A percentile compares a stretch with the other conserved stretches of the same genome.
Conservation (phyloP, 2,797 vertebrate species). For the Nasua narica region DNA sequence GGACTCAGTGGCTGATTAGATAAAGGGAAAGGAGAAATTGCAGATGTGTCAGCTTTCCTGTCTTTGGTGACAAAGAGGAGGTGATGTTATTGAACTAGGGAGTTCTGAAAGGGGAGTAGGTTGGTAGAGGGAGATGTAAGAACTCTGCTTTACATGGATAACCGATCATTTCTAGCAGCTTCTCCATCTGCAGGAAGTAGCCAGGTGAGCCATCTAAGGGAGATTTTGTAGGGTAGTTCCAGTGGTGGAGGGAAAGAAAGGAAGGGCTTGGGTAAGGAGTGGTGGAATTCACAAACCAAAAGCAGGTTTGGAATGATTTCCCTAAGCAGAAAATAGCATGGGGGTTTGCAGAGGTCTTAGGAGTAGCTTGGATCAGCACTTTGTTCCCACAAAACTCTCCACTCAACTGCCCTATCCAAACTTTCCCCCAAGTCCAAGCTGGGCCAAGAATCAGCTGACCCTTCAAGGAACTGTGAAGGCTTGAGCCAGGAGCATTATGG, state of each 20-base stretch:
- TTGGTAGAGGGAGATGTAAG: not conserved
- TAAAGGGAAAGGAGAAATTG: not conserved
- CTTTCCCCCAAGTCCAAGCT: not conserved
- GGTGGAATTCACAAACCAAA: not conserved
- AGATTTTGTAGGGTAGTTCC: not conserved
- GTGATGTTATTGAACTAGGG: not conserved
- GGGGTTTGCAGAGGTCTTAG: not conserved
- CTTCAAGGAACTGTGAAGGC: not conserved
- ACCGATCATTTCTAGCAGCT: not conserved
- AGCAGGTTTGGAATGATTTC: not conserved
- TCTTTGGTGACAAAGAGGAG: not conserved
- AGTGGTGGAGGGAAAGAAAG: not conserved
- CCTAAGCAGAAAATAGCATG: not conserved
- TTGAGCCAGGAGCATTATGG: not conserved
- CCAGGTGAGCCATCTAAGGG: not conserved
- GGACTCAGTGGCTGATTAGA: not conserved
- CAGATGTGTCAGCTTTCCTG: not conserved
- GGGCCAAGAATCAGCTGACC: not conserved
- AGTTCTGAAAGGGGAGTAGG: not conserved
- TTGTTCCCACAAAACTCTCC: not conserved
- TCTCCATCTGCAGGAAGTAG: not conserved
- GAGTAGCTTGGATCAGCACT: not conserved
- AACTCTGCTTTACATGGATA: not conserved
- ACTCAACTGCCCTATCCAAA: not conserved
- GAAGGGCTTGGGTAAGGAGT: not conserved